Evolutionary conservation across 2,113 vertebrate species (phyloP).

Genomic region (Corythoichthys haematopterus): DNA sequence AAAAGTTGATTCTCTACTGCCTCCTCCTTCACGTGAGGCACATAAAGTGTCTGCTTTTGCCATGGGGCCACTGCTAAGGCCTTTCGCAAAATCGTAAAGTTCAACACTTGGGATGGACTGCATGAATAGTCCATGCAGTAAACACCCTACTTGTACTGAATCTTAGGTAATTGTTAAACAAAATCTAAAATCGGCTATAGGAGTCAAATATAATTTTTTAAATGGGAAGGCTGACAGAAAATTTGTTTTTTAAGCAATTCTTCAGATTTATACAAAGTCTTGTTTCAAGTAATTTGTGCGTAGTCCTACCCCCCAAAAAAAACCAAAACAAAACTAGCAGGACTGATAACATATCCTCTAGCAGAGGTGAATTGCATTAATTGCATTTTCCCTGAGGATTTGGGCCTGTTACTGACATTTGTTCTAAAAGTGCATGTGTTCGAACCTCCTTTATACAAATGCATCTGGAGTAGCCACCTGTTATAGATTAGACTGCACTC

Average conservation of each 20-base stretch:
- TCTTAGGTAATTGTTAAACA: not conserved
- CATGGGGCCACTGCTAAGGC: not conserved
- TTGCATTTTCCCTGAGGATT: not conserved
- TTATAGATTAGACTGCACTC: too few relatives aligned
- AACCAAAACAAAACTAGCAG: too few relatives aligned
- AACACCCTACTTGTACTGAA: not conserved
- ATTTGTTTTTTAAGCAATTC: not conserved
- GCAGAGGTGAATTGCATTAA: not conserved
- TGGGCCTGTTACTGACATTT: not conserved
- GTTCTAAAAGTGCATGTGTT: not conserved
- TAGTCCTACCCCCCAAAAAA: not conserved
- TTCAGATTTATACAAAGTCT: not conserved
- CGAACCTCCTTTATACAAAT: not conserved
- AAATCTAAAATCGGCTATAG: not conserved
- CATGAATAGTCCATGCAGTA: not conserved
- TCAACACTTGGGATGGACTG: not conserved
- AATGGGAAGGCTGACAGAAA: too few relatives aligned
- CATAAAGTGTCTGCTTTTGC: conserved; percentile 40
- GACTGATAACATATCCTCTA: not conserved
- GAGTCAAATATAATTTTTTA: not conserved
- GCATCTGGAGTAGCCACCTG: too few relatives aligned
- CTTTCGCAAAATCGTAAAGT: not conserved
- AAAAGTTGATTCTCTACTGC: conserved; percentile 59
- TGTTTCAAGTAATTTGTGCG: not conserved
- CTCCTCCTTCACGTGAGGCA: conserved; percentile 33